A percentile compares a stretch with the other conserved stretches of the same genome.
Evolutionary conservation across 2,113 vertebrate species (phyloP).

Genomic region (Nothocercus julius): DNA sequence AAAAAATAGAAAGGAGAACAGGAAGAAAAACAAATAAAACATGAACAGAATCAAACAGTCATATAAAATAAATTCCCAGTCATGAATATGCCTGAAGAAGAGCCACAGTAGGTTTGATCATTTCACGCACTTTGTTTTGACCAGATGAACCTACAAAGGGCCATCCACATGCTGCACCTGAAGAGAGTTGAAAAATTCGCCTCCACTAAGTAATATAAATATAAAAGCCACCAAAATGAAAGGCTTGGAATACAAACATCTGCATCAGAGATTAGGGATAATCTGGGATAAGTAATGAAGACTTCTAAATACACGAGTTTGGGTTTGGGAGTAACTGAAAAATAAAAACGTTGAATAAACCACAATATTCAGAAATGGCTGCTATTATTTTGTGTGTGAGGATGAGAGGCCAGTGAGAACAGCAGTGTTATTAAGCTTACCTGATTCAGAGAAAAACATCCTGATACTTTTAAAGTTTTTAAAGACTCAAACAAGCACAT

Average conservation of each 20-base stretch:
- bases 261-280: neutral
- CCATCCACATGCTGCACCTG: too few species aligned
- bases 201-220: neutral
- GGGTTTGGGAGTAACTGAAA: neutral
- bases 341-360: neutral
- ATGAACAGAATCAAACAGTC: neutral
- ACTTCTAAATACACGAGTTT: neutral
- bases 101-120: neutral
- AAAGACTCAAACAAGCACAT: neutral
- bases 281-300: neutral
- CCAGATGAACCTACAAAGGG: rapidly evolving
- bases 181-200: neutral
- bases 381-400: neutral
- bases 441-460: neutral
- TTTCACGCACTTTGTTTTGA: neutral
- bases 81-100: neutral
- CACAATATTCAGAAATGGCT: neutral
- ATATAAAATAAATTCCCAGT: neutral
- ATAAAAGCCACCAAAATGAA: neutral
- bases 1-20: neutral
- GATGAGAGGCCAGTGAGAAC: neutral
- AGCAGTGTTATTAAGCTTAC: neutral
- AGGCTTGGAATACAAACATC: neutral
- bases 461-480: neutral
- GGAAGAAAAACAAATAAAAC: neutral